Percentiles rank a stretch among this genome's conserved stretches.
These are phyloP conservation scores for Philopotamus ludificatus DNA, from an alignment of 1,140 invertebrate genomes.

Conservation along the genomic window DNA sequence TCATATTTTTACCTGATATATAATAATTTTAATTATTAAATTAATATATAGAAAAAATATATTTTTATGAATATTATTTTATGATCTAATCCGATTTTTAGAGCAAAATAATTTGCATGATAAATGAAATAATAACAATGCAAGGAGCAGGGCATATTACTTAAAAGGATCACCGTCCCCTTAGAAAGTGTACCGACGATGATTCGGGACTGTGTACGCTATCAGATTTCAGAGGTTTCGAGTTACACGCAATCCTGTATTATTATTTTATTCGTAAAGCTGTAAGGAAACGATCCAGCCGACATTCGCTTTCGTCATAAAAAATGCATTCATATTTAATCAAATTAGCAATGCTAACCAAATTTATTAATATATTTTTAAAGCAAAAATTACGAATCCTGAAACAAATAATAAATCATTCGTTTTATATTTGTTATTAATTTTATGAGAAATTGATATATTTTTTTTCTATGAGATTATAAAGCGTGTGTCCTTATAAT, in stretches of 20 bases:
- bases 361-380: too few relatives aligned
- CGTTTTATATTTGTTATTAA: background rate
- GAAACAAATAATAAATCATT: background rate
- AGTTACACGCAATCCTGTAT: slow-evolving; percentile 15
- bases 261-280: background rate
- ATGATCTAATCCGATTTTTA: too few relatives aligned
- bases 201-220: background rate
- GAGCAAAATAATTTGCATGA: slow-evolving; percentile 1
- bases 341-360: too few relatives aligned
- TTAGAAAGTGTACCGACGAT: slow-evolving; percentile 22
- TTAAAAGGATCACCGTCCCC: slow-evolving; percentile 21
- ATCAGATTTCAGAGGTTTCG: slow-evolving; percentile 25
- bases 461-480: background rate
- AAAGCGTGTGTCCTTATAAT: background rate
- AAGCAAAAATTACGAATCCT: background rate
- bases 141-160: background rate
- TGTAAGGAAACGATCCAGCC: slow-evolving; percentile 1
- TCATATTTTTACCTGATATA: too few relatives aligned
- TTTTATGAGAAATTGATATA: background rate
- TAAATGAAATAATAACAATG: slow-evolving; percentile 3
- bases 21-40: too few relatives aligned
- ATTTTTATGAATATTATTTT: too few relatives aligned
- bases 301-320: background rate
- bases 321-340: background rate
- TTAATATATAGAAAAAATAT: too few relatives aligned